Percentiles rank a stretch among this genome's conserved stretches.
Evolutionary conservation across 2,113 vertebrate species (phyloP).

Genomic region (Ophiodon elongatus): DNA sequence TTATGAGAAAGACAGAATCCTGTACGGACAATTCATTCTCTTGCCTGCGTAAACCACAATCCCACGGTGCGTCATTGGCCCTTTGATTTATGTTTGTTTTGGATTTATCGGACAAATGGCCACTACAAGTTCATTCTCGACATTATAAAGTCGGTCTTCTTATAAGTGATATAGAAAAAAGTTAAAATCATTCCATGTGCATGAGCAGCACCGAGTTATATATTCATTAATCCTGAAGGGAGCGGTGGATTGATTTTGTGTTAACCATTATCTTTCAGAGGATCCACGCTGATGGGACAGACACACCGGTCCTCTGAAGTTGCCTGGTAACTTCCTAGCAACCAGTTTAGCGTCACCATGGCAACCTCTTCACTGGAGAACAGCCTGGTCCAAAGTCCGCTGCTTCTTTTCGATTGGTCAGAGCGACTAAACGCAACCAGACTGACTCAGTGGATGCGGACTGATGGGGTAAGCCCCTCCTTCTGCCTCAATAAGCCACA

Average conservation of each 20-base stretch:
- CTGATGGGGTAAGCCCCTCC: background rate
- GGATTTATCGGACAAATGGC: no score
- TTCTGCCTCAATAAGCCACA: background rate
- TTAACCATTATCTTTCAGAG: constrained; percentile 73
- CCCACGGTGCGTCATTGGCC: no score
- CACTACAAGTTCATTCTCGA: background rate
- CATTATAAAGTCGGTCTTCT: background rate
- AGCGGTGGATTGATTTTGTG: constrained; percentile 47
- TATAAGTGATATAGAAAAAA: background rate
- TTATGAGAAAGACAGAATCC: no score
- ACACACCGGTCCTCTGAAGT: constrained; percentile 46
- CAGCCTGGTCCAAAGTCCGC: constrained; percentile 59
- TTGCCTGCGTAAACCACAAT: no score
- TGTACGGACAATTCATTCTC: no score
- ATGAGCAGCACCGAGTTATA: constrained; percentile 1
- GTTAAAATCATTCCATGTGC: background rate
- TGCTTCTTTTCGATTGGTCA: constrained; percentile 8
- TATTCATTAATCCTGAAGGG: background rate
- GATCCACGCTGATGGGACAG: constrained; percentile 14
- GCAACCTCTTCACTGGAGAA: constrained; percentile 29
- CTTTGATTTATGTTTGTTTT: no score
- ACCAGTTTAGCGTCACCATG: constrained; percentile 39
- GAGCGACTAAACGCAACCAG: background rate
- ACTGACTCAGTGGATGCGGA: background rate
- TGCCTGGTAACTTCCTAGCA: constrained; percentile 55